phyloP scores from a whole-genome alignment of 92 coral and sea anemone species.

The Porites lobata region DNA sequence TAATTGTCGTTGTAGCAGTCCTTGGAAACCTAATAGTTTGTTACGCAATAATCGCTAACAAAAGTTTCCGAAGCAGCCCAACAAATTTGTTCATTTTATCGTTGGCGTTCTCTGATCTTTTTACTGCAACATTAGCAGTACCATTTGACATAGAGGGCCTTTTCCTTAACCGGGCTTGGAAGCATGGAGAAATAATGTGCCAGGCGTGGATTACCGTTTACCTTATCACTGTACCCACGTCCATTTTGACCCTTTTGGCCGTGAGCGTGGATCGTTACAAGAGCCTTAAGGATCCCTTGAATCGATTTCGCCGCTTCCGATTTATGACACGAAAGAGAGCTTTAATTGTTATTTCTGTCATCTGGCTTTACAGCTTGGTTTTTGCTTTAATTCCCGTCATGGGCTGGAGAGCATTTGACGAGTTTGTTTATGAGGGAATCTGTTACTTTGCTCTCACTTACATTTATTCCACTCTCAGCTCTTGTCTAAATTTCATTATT shows the following conservation, averaged over 20 bases:
- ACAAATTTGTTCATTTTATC: slow-evolving; percentile 69
- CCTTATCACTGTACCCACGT: slow-evolving; percentile 82
- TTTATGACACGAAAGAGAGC: slow-evolving; percentile 86
- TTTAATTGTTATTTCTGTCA: slow-evolving; percentile 47
- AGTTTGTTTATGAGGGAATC: slow-evolving; percentile 26
- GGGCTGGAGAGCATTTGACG: slow-evolving; percentile 79
- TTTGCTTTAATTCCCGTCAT: slow-evolving; percentile 86
- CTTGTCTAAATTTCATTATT: slow-evolving; percentile 69
- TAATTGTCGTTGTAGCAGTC: slow-evolving; percentile 40
- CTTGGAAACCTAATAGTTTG: slow-evolving; percentile 77
- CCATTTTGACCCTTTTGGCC: slow-evolving; percentile 84
- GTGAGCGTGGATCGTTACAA: slow-evolving; percentile 87
- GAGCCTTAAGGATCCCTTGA: slow-evolving; percentile 87
- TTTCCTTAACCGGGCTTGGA: slow-evolving; percentile 65
- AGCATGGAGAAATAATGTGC: slow-evolving; percentile 80
- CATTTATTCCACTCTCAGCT: slow-evolving; percentile 54
- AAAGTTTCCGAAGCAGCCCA: slow-evolving; percentile 61
- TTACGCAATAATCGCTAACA: slow-evolving; percentile 38
- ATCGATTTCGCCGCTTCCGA: slow-evolving; percentile 81
- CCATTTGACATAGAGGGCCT: slow-evolving; percentile 89
- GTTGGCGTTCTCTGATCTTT: slow-evolving; percentile 70
- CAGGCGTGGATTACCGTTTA: slow-evolving; percentile 84
- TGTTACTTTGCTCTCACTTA: slow-evolving; percentile 72
- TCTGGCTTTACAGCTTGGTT: slow-evolving; percentile 89
- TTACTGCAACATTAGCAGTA: slow-evolving; percentile 58